Base-by-base conservation (phyloP, 1,140 invertebrate species). In the Cheumatopsyche charites region DNA sequence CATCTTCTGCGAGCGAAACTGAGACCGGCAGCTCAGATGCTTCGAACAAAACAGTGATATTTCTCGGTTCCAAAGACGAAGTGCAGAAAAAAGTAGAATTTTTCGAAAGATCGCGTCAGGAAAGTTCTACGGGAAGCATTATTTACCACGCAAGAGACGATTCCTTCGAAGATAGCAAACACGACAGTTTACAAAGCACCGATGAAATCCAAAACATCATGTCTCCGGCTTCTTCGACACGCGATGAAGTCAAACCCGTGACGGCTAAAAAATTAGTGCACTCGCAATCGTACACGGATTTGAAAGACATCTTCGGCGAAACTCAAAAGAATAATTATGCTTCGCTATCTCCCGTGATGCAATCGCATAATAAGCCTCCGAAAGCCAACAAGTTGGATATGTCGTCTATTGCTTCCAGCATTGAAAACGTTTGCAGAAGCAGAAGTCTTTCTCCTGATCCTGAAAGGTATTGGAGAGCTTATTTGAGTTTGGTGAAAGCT, bases 221-320 rank as follows among this genome's bases (percentile, higher is more conserved):
- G 52, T 65, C 65, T 25, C 73, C 45, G 68, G 65, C 72, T 55
- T 72, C 76, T 43, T 58, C 55, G 2, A 25, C 23, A 1, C 55
- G 23, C 12, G 77, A 78, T 21, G 77, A 79, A 36, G 74, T 73
- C 58, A 71, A 76, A 68, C 47, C 71, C 17, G 55, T 45, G 52
- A 69, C 65, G 29, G 9, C 29, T 36, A 43, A 75, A 65, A 70
- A 76, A 61, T 29, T 87, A 21, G 83, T 83, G 25, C 85, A 87
- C 47, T 90, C 90, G 0, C 88, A 90, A 72, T 93, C 90, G 1
- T 90, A 87, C 74, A 85, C 91, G 21, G 88, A 92, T 80, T 78
- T 94, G 43, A 92, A 92, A 77, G 92, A 93, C 61, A 79, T 93
- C 0, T 93, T 91, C 77, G 92, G 92, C 0, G 92, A 94, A 79